Evolutionary conservation across 2,113 vertebrate genomes (phyloP).

Genomic region (Picathartes gymnocephalus): DNA sequence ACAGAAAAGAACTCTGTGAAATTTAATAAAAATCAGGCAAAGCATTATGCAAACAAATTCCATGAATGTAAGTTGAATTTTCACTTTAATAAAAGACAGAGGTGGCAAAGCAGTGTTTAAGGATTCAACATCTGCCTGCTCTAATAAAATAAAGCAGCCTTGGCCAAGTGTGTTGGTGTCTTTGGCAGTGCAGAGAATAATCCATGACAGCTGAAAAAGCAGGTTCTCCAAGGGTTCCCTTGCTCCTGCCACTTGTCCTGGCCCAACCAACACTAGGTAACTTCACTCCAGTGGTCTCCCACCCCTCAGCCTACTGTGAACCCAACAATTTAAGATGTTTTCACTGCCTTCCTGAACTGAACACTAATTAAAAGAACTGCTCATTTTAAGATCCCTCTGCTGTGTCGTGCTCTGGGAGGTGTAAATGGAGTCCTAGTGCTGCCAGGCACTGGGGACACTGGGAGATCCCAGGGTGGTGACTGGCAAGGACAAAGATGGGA

Average conservation of each 20-base stretch:
- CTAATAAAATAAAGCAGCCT: neutral
- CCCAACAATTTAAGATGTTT: neutral
- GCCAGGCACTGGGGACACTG: neutral
- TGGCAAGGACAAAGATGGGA: accelerated
- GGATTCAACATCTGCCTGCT: neutral
- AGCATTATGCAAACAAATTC: neutral
- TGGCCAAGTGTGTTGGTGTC: neutral
- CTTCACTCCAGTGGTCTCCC: neutral
- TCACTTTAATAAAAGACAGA: neutral
- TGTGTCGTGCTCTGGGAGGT: accelerated
- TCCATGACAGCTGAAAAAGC: neutral
- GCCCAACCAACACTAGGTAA: neutral
- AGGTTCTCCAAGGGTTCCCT: neutral
- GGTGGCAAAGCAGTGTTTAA: neutral
- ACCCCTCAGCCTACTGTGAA: neutral
- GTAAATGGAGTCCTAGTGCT: neutral
- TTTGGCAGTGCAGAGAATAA: neutral
- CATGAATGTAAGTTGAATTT: neutral
- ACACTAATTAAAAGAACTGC: neutral
- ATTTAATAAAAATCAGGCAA: neutral
- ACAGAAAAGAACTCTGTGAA: neutral
- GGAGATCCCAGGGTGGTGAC: neutral
- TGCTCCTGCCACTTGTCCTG: too few species aligned
- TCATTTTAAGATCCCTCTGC: neutral
- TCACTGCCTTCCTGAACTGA: neutral